Percentiles rank a stretch among this genome's conserved stretches.
Evolutionary conservation across 2,113 vertebrate species (phyloP).

Genomic region (Cygnus atratus): DNA sequence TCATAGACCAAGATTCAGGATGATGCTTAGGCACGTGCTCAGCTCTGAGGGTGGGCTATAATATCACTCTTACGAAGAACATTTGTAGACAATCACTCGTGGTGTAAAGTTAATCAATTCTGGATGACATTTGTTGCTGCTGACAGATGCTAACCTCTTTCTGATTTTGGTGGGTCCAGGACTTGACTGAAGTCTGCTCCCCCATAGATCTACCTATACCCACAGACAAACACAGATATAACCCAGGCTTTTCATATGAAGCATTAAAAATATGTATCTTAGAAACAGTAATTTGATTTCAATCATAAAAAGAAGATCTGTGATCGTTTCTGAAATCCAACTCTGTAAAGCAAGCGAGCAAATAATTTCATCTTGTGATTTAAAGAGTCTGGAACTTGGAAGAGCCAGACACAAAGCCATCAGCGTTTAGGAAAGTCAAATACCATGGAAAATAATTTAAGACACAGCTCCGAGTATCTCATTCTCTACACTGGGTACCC

Average conservation of each 20-base stretch:
- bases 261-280: neutral
- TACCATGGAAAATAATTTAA: neutral
- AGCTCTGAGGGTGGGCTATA: neutral
- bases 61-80: neutral
- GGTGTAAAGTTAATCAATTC: neutral
- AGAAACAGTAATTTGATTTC: neutral
- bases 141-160: neutral
- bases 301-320: neutral
- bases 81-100: neutral
- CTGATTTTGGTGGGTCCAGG: neutral
- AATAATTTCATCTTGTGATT: neutral
- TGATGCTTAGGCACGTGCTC: neutral
- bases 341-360: neutral
- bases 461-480: neutral
- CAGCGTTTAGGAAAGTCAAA: neutral
- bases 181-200: neutral
- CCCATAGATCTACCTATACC: rapidly evolving
- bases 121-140: neutral
- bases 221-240: neutral
- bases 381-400: neutral
- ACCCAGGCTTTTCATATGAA: neutral
- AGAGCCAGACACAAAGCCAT: neutral
- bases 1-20: rapidly evolving
- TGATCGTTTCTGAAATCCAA: neutral
- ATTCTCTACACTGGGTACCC: neutral